These are phyloP conservation scores for Oreochromis niloticus DNA, from an alignment of 2,113 vertebrate species.

Conservation along the genomic window DNA sequence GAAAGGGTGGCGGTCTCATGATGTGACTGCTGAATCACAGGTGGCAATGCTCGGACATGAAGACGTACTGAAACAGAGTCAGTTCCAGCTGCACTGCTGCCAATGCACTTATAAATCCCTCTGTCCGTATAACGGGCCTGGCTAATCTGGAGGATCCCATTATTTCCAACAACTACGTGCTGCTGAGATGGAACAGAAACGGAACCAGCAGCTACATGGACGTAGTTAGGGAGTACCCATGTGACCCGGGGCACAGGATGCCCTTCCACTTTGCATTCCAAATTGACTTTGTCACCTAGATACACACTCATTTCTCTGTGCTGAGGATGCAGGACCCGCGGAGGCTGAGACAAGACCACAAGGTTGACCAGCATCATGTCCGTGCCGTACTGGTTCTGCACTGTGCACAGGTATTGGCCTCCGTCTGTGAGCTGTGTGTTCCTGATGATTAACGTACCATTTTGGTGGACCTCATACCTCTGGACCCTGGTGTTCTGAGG, in stretches of 20 bases:
- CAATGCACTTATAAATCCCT: conserved; percentile 84
- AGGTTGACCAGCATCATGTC: conserved; percentile 72
- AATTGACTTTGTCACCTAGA: conserved; percentile 72
- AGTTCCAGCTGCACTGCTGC: conserved; percentile 79
- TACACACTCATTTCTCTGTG: conserved; percentile 76
- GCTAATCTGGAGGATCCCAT: conserved; percentile 77
- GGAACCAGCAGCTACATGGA: conserved; percentile 44
- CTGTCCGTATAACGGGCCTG: conserved; percentile 72
- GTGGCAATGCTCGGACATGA: conserved; percentile 75
- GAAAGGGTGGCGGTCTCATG: conserved; percentile 74
- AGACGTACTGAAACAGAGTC: conserved; percentile 80
- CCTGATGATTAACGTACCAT: conserved; percentile 82
- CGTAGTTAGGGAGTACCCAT: conserved; percentile 83
- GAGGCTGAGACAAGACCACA: conserved; percentile 73
- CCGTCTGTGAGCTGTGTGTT: conserved; percentile 75
- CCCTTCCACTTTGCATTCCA: conserved; percentile 81
- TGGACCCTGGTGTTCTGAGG: conserved; percentile 74
- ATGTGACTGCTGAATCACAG: conserved; percentile 76
- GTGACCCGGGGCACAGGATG: conserved; percentile 76
- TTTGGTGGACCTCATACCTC: conserved; percentile 80
- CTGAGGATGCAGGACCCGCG: conserved; percentile 71
- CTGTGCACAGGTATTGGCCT: conserved; percentile 83
- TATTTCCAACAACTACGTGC: conserved; percentile 68
- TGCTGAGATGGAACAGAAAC: conserved; percentile 20
- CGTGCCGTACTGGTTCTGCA: conserved; percentile 77